Conservation (phyloP, 2,113 vertebrate genomes). For the Scortum barcoo region DNA sequence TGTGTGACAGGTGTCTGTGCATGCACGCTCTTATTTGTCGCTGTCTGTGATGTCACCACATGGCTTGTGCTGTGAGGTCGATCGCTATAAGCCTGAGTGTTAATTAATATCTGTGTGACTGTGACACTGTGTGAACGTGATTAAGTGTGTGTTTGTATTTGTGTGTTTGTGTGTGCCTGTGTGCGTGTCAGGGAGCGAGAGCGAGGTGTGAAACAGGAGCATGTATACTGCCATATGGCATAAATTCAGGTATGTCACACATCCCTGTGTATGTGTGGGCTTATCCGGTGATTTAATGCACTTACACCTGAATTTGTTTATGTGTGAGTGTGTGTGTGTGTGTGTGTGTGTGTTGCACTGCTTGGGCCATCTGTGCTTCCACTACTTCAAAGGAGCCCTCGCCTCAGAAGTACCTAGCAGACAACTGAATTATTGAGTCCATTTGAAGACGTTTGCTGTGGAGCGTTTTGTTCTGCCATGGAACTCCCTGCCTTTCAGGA, state of each 20-base stretch:
- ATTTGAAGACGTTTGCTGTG: slow-evolving; percentile 61
- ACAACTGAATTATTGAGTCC: slow-evolving; percentile 78
- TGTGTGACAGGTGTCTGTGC: no score
- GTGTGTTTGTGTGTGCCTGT: slow-evolving; percentile 14
- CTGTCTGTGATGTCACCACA: neutral
- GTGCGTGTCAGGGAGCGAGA: neutral
- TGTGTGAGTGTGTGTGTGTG: slow-evolving; percentile 14
- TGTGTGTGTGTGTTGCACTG: slow-evolving; percentile 43
- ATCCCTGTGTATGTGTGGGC: neutral
- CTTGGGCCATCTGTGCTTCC: slow-evolving; percentile 74
- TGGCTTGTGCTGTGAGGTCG: neutral
- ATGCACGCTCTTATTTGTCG: no score
- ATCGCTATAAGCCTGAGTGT: slow-evolving; percentile 9
- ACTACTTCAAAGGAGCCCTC: slow-evolving; percentile 70
- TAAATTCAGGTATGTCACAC: slow-evolving; percentile 12
- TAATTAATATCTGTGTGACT: slow-evolving; percentile 17
- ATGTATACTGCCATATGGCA: slow-evolving; percentile 25
- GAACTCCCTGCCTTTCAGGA: slow-evolving; percentile 71
- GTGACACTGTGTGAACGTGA: slow-evolving; percentile 1
- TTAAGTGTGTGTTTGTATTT: no score
- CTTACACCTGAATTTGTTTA: slow-evolving; percentile 24
- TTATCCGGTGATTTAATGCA: slow-evolving; percentile 8
- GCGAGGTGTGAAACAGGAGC: slow-evolving; percentile 2
- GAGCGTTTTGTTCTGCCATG: slow-evolving; percentile 71
- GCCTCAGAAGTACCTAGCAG: slow-evolving; percentile 52